phyloP scores from a whole-genome alignment of 2,888 invertebrate genomes.

The Coronaproctus castanopsis region DNA sequence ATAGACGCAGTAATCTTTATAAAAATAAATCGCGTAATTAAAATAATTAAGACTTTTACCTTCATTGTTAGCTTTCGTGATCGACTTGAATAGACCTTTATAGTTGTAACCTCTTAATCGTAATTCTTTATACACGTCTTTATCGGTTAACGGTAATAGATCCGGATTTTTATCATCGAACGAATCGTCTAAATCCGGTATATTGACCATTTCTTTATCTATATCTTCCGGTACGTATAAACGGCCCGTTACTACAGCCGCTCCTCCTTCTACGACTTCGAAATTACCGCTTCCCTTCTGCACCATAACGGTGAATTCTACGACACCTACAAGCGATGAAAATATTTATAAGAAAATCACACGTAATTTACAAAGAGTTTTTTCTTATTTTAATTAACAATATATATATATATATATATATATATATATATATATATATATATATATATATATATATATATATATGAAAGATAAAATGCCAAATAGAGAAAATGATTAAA shows the following conservation, averaged over 20 bases:
- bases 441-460: too few relatives aligned
- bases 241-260: slow-evolving; percentile 46
- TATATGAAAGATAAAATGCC: too few relatives aligned
- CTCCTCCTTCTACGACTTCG: slow-evolving; percentile 43
- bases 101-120: slow-evolving; percentile 35
- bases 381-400: too few relatives aligned
- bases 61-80: slow-evolving; percentile 33
- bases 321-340: slow-evolving; percentile 20
- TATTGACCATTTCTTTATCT: slow-evolving; percentile 33
- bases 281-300: slow-evolving; percentile 39
- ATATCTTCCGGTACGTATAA: slow-evolving; percentile 36
- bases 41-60: too few relatives aligned
- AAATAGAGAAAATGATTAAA: too few relatives aligned
- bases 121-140: slow-evolving; percentile 30
- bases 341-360: too few relatives aligned
- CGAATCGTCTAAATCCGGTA: slow-evolving; percentile 28
- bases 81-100: slow-evolving; percentile 38
- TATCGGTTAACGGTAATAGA: slow-evolving; percentile 32
- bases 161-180: slow-evolving; percentile 25
- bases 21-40: too few relatives aligned
- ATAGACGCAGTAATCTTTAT: too few relatives aligned
- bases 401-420: too few relatives aligned
- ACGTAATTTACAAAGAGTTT: background rate
- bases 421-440: too few relatives aligned
- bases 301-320: slow-evolving; percentile 35